These are phyloP conservation scores for Melieria omissa DNA, from an alignment of 2,888 invertebrate genomes.

Conservation along the genomic window DNA sequence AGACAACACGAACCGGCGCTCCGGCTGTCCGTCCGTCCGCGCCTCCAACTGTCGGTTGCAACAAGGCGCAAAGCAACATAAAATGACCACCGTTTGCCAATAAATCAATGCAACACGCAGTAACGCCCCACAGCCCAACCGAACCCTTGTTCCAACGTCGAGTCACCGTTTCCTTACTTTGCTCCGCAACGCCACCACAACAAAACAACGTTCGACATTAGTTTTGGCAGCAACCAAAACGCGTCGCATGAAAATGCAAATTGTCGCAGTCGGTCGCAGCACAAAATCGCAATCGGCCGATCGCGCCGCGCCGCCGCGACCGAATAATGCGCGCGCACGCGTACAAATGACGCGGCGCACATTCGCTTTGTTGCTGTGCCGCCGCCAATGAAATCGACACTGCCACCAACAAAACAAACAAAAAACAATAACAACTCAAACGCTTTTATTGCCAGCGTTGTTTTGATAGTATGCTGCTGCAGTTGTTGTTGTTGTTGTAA, in stretches of 20 bases:
- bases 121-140: not conserved
- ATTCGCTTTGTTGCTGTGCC: not conserved
- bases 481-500: not conserved
- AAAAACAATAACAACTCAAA: not conserved
- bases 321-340: too few relatives aligned
- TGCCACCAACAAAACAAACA: too few relatives aligned
- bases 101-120: constrained; percentile 28
- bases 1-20: not conserved
- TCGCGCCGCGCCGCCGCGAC: too few relatives aligned
- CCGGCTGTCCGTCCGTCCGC: not conserved
- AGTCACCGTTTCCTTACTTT: not conserved
- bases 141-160: too few relatives aligned
- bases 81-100: constrained; percentile 22
- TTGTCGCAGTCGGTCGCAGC: not conserved
- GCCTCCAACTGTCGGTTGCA: not conserved
- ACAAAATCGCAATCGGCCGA: not conserved
- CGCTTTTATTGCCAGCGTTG: not conserved
- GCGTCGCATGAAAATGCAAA: constrained; percentile 24
- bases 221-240: constrained; percentile 15
- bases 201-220: constrained; percentile 12
- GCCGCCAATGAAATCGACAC: too few relatives aligned
- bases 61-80: constrained; percentile 22
- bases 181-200: not conserved
- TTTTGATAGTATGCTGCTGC: not conserved
- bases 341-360: too few relatives aligned